Percentiles rank a stretch among this genome's conserved stretches.
These are phyloP conservation scores for Melanotaenia nigrans DNA, from an alignment of 2,797 vertebrate genomes.

Conservation along the genomic window DNA sequence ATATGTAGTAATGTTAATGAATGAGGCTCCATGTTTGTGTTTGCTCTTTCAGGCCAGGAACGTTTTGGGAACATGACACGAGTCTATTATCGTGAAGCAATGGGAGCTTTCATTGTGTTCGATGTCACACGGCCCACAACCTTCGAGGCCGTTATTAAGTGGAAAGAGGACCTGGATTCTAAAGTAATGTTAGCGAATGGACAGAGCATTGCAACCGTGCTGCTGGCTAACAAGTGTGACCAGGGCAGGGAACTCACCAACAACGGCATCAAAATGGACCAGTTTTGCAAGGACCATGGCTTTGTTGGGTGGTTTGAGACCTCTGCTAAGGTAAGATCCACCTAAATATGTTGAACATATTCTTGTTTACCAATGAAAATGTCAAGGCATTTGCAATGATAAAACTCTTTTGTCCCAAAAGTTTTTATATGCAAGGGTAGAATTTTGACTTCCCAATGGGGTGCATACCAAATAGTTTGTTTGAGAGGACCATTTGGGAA, in stretches of 20 bases:
- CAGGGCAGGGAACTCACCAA: slow-evolving; percentile 89
- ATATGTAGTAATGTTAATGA: background rate
- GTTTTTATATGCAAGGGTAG: no score
- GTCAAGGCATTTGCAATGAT: background rate
- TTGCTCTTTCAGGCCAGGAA: slow-evolving; percentile 89
- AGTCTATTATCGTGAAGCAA: slow-evolving; percentile 97
- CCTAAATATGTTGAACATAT: background rate
- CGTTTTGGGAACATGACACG: slow-evolving; percentile 99
- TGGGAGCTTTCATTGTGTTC: slow-evolving; percentile 97
- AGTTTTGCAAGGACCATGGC: slow-evolving; percentile 97
- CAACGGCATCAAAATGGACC: slow-evolving; percentile 93
- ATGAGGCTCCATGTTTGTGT: slow-evolving; percentile 22
- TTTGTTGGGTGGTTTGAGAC: slow-evolving; percentile 98
- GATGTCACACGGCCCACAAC: slow-evolving; percentile 94
- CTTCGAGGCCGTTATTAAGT: slow-evolving; percentile 95
- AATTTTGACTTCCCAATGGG: no score
- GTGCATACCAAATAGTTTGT: background rate
- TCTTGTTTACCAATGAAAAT: background rate
- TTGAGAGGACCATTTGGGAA: background rate
- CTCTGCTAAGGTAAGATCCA: slow-evolving; percentile 91
- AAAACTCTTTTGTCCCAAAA: background rate
- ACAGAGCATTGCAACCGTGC: slow-evolving; percentile 90
- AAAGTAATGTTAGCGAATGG: slow-evolving; percentile 93
- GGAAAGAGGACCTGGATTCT: slow-evolving; percentile 98
- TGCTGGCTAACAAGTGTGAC: slow-evolving; percentile 98